Evolutionary conservation across 1,140 invertebrate species (phyloP).

Genomic region (Drosophila murphyi): DNA sequence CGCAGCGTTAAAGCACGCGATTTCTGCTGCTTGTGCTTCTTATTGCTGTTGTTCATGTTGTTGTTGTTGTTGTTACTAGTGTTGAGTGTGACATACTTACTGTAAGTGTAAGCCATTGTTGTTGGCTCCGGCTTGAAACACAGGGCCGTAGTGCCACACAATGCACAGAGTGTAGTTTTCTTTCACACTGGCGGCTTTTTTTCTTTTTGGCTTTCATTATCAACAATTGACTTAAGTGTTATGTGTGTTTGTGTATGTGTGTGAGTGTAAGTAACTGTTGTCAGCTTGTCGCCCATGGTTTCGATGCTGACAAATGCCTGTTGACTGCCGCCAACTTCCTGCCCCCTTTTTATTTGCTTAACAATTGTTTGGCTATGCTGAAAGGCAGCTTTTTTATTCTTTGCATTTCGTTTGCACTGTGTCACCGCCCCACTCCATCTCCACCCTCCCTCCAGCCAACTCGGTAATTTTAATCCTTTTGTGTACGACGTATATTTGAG

Average conservation of each 20-base stretch:
- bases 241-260: constrained; percentile 6
- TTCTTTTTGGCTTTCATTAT: constrained; percentile 59
- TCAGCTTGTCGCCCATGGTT: constrained; percentile 31
- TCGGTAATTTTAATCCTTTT: constrained; percentile 64
- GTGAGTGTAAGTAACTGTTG: constrained; percentile 30
- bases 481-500: constrained; percentile 64
- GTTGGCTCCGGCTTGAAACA: constrained; percentile 28
- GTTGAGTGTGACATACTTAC: constrained; percentile 53
- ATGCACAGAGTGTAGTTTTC: constrained; percentile 41
- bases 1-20: constrained; percentile 78
- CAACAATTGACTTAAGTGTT: constrained; percentile 67
- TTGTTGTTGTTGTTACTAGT: constrained; percentile 34
- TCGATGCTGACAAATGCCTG: constrained; percentile 51
- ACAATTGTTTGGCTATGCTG: constrained; percentile 45
- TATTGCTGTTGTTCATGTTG: constrained; percentile 40
- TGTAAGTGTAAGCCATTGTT: constrained; percentile 45
- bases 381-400: constrained; percentile 35
- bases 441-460: not conserved
- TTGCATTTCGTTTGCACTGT: constrained; percentile 13
- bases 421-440: not conserved
- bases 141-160: constrained; percentile 27
- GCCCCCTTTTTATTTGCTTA: constrained; percentile 33
- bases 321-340: constrained; percentile 36
- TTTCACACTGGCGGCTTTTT: constrained; percentile 22
- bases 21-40: constrained; percentile 25